phyloP scores from a whole-genome alignment of 2,888 invertebrate species.

The Hemithea aestivaria region DNA sequence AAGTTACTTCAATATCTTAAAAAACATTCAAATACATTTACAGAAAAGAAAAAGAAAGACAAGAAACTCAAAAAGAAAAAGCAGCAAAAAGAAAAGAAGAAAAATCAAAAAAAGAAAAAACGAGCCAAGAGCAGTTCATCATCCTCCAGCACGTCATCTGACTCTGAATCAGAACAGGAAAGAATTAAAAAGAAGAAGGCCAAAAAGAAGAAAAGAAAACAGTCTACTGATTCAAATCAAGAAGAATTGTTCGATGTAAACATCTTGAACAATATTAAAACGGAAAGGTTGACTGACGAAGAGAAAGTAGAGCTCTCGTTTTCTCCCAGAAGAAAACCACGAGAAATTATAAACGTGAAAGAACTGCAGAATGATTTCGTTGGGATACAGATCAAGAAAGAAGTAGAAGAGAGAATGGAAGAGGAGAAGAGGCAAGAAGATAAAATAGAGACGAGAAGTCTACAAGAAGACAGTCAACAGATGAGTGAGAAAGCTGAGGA shows the following conservation, averaged over 20 bases:
- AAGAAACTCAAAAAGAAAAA: constrained; percentile 60
- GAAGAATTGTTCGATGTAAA: constrained; percentile 65
- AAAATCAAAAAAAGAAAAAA: constrained; percentile 54
- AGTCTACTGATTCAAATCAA: constrained; percentile 48
- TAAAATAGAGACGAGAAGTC: constrained; percentile 3
- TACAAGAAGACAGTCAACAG: constrained; percentile 18
- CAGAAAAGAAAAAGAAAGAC: constrained; percentile 49
- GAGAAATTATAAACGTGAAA: constrained; percentile 69
- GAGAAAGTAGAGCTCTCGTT: constrained; percentile 53
- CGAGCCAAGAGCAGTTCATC: constrained; percentile 43
- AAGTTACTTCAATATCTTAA: too few species aligned
- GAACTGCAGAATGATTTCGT: constrained; percentile 70
- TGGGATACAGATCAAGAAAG: constrained; percentile 59
- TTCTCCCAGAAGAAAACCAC: constrained; percentile 53
- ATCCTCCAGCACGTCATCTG: constrained; percentile 42
- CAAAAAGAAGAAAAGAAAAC: constrained; percentile 40
- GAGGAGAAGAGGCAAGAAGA: constrained; percentile 13
- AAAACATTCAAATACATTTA: too few species aligned
- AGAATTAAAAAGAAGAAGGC: constrained; percentile 18
- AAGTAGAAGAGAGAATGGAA: constrained; percentile 32
- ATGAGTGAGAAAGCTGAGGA: constrained; percentile 5
- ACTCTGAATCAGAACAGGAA: constrained; percentile 40
- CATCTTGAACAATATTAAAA: constrained; percentile 68
- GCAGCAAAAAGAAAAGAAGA: constrained; percentile 51
- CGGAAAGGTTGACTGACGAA: constrained; percentile 63